Evolutionary conservation across 1,140 invertebrate species (phyloP).

Genomic region (Cyrtorhinus lividipennis): DNA sequence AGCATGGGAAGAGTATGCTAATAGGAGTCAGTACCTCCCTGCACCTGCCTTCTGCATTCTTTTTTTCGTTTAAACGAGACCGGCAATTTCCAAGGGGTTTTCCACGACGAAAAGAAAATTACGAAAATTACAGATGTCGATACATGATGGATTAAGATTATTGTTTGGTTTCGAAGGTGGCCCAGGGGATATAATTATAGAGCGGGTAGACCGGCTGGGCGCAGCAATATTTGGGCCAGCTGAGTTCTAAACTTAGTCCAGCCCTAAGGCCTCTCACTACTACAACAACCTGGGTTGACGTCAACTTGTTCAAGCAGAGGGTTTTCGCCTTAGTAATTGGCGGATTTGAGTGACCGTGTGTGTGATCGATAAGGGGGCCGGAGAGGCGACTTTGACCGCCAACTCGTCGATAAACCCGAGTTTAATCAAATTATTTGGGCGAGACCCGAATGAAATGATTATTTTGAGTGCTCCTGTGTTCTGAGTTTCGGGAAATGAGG

Average conservation of each 20-base stretch:
- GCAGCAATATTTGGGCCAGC: slow-evolving; percentile 9
- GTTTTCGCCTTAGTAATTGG: no score
- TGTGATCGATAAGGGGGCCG: no score
- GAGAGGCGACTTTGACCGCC: no score
- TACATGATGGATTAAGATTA: slow-evolving; percentile 1
- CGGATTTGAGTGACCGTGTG: no score
- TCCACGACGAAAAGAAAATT: neutral
- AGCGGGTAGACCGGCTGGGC: slow-evolving; percentile 7
- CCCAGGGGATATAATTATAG: slow-evolving; percentile 8
- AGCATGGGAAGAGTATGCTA: neutral
- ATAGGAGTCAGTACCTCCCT: neutral
- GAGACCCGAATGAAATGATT: no score
- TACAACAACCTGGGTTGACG: neutral
- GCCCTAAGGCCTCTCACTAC: slow-evolving; percentile 5
- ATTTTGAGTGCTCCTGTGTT: no score
- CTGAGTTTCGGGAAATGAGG: no score
- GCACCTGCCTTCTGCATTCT: neutral
- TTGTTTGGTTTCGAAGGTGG: slow-evolving; percentile 8
- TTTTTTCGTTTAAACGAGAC: no score
- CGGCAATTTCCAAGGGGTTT: no score
- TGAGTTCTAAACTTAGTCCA: slow-evolving; percentile 5
- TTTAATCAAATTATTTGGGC: no score
- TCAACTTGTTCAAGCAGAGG: neutral
- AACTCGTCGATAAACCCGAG: no score
- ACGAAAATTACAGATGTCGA: neutral